Evolutionary conservation across 2,888 invertebrate genomes (phyloP), one percentile per base, ranked within the genome.

Genomic region (Graphium colonna): DNA sequence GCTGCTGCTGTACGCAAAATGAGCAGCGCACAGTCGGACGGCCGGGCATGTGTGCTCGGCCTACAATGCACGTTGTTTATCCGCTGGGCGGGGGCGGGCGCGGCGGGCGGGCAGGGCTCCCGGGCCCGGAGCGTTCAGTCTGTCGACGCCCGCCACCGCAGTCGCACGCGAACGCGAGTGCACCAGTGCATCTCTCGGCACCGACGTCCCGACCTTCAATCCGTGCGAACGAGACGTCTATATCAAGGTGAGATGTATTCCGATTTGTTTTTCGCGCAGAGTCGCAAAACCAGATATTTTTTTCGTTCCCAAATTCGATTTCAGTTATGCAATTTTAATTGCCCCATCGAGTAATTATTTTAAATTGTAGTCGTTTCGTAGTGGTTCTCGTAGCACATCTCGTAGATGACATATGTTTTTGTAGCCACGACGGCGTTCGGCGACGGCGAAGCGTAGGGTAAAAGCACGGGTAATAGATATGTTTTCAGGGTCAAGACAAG

Each of bases 11-110:
- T 47, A 54, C 49, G 44, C 53, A 40, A 54, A 49, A 49, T 31
- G 53, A 54, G 49, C 49, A 54, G 48, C 47, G 48, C 38, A n/a
- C n/a, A 48, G 60, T 72, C 75, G 73, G 48, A 58, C 63, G 66
- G 65, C 58, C 69, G 67, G 70, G 72, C 67, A 73, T 77, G 71
- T 75, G 75, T 69, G 67, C 67, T 60, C 60, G 67, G 82, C 77
- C 84, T 82, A 87, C 87, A 85, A 83, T 88, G 88, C 88, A 88
- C 75, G 87, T 87, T 87, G 88, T 87, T 88, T 88, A 87, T 87
- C 86, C 87, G 83, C 74, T 71, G 71, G 79, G 81, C 28, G 56
- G 62, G 60, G 60, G 61, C 52, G 58, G 39, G 60, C 55, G 66
- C 60, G 66, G 61, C 66, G 63, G 69, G 84, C 83, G 82, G 80